Base-by-base conservation (phyloP, 1,140 invertebrate species). In the Trichonephila clavipes region DNA sequence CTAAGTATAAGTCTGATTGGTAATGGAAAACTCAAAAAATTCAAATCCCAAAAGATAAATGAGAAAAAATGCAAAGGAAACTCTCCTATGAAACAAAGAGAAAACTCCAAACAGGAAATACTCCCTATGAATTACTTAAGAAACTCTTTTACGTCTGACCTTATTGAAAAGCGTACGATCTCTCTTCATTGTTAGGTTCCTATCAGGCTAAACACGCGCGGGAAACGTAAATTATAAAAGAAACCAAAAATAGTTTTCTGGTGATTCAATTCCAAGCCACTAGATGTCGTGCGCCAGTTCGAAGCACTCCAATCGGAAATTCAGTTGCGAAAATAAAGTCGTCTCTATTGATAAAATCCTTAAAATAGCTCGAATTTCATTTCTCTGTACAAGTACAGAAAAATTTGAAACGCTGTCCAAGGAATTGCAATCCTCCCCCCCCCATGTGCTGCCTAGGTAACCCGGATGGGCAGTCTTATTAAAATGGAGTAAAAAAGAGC, bases 381-480 rank as follows among this genome's bases (percentile, higher is more conserved):
- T 85, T 24, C 40, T 44, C 24, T 59, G n/a, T 85, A 44, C 51
- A 51, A 51, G 51, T 10, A 5, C 7, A 51, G 24, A 28, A 77
- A 24, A 34, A 24, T 77, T 77, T 77, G 28, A 77, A 64, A 34
- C 72, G 72, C 72, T 16, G 28, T 28, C 34, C 72, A 28, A 40
- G 28, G 16, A 18, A 77, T 85, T 44, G n/a, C 51, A 85, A 85
- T 51, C 58, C 58, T 24, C 40, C 12, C 28, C 72, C 34, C 72
- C 24, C 24, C 40, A 28, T 24, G 24, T n/a, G 58, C 82, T 51
- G 19, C 40, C 44, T 51, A 69, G 66, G 88, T 69, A 89, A 90
- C 88, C 88, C 88, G 88, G 88, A 77, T 82, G 88, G 59, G 88
- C 28, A 58, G 88, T 77, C 69, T 90, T 90, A 90, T 90, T 90